Conservation (phyloP, 2,888 invertebrate genomes). For the Cephus pygmeus region DNA sequence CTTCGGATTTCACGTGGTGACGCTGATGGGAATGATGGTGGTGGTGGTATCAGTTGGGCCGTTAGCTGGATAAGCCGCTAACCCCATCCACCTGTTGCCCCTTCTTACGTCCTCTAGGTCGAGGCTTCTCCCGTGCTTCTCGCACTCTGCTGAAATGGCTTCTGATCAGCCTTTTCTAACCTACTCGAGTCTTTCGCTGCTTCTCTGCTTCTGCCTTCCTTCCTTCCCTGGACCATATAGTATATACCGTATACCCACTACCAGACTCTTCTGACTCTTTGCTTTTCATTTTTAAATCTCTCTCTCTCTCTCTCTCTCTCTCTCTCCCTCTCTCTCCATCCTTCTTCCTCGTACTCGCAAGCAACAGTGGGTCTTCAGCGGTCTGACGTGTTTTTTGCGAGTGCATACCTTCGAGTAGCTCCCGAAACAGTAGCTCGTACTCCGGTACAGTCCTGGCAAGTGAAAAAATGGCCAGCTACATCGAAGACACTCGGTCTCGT, state of each 20-base stretch:
- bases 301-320: background rate
- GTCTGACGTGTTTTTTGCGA: conserved; percentile 66
- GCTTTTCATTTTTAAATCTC: conserved; percentile 2
- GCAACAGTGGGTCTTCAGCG: conserved; percentile 52
- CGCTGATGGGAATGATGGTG: background rate
- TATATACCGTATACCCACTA: conserved; percentile 20
- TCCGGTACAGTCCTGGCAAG: conserved; percentile 61
- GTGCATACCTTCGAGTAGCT: conserved; percentile 65
- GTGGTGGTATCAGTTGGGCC: conserved; percentile 59
- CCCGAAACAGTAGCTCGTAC: conserved; percentile 66
- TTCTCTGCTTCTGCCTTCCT: background rate
- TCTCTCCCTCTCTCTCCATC: conserved; percentile 28
- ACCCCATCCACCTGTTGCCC: conserved; percentile 66
- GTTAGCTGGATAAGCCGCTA: conserved; percentile 65
- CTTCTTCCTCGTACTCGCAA: conserved; percentile 15
- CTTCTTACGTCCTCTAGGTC: conserved; percentile 51
- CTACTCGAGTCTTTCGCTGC: conserved; percentile 31
- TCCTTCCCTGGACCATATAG: conserved; percentile 7
- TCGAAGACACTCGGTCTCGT: background rate
- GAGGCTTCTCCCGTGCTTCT: conserved; percentile 7
- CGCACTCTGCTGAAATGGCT: conserved; percentile 6
- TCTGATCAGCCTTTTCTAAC: conserved; percentile 32
- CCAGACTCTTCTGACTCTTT: conserved; percentile 20
- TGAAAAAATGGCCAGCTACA: conserved; percentile 47
- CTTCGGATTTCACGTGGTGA: background rate